Evolutionary conservation across 2,797 vertebrate species (phyloP).

Genomic region (Microctenopoma stevenorrisi): DNA sequence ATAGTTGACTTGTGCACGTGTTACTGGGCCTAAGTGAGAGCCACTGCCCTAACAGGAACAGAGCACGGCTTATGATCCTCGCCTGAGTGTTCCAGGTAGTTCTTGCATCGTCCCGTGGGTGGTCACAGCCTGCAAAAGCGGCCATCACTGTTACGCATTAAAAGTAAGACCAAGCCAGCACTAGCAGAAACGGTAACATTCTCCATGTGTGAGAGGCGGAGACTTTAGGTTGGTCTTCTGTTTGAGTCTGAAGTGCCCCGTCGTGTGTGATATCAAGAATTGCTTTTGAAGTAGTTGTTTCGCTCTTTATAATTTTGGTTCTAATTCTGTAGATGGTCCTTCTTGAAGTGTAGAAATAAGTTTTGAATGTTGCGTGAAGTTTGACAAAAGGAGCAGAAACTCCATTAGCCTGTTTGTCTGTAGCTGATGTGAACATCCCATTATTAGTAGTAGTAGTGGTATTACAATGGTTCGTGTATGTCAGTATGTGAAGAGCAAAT

Average conservation of each 20-base stretch:
- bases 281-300: constrained; percentile 44
- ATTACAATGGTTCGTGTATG: constrained; percentile 31
- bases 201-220: constrained; percentile 20
- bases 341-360: constrained; percentile 68
- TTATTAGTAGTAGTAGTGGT: neutral
- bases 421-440: constrained; percentile 59
- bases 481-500: constrained; percentile 71
- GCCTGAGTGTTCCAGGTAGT: neutral
- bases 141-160: constrained; percentile 7
- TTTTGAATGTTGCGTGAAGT: constrained; percentile 52
- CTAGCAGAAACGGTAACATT: constrained; percentile 31
- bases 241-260: constrained; percentile 44
- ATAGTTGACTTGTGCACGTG: constrained; percentile 20
- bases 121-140: neutral
- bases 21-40: constrained; percentile 9
- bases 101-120: constrained; percentile 4
- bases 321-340: constrained; percentile 55
- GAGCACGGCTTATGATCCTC: constrained; percentile 22
- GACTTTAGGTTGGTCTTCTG: constrained; percentile 8
- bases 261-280: constrained; percentile 31
- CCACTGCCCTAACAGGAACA: constrained; percentile 38
- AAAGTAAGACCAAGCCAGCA: constrained; percentile 29
- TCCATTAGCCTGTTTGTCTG: constrained; percentile 41
- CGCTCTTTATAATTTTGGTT: constrained; percentile 29
- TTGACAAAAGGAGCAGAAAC: constrained; percentile 49